These are phyloP conservation scores for Plecturocebus donacophilus DNA, from an alignment of 2,113 vertebrate species.

Conservation along the genomic window DNA sequence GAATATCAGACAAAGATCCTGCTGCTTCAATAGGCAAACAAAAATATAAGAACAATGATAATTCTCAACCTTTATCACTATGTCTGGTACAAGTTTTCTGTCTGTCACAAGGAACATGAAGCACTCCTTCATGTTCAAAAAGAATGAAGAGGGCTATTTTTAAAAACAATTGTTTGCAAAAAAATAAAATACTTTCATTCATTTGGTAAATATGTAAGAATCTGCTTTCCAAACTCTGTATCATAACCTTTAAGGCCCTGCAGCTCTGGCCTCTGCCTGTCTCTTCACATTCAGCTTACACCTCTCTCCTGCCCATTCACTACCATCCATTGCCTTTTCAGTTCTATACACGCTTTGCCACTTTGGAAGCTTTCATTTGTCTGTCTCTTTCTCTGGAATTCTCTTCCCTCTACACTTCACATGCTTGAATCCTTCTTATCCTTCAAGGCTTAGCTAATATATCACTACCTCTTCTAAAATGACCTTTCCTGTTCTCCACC, in stretches of 20 bases:
- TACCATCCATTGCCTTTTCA: neutral
- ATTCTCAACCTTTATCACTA: neutral
- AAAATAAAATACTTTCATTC: conserved; percentile 23
- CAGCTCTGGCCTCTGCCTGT: neutral
- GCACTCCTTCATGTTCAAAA: neutral
- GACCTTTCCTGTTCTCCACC: neutral
- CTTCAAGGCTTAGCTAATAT: neutral
- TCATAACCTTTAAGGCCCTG: neutral
- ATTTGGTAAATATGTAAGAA: neutral
- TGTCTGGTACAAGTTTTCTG: neutral
- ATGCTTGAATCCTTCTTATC: neutral
- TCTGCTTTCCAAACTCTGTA: conserved; percentile 8
- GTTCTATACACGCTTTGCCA: neutral
- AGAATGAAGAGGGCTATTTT: neutral
- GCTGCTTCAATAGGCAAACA: neutral
- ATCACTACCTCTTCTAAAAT: conserved; percentile 6
- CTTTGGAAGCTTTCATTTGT: neutral
- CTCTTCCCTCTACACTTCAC: neutral
- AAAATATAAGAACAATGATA: neutral
- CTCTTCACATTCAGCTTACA: neutral
- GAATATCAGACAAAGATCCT: neutral
- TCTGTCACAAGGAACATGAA: neutral
- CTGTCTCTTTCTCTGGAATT: neutral
- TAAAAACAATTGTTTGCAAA: neutral
- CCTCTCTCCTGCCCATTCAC: neutral